Conservation (phyloP, 2,888 invertebrate genomes). For the Idaea biselata region DNA sequence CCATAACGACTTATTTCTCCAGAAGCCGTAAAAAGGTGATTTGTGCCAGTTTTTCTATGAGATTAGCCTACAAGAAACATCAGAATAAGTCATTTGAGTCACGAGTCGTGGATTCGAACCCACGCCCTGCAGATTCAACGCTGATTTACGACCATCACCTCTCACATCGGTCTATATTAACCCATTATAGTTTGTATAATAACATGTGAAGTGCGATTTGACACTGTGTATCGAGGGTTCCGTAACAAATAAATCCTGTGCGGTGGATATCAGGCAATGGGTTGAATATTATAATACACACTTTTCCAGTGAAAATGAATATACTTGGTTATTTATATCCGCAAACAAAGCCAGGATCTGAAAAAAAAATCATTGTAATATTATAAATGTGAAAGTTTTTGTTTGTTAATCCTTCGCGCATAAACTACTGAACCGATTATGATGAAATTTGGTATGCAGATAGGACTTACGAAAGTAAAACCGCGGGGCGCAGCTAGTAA, state of each 20-base stretch:
- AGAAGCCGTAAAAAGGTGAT: not conserved
- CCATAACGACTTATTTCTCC: not conserved
- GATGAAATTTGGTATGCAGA: no score
- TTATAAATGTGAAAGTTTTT: no score
- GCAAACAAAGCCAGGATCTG: no score
- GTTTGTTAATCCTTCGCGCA: no score
- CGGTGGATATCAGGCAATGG: not conserved
- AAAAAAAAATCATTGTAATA: no score
- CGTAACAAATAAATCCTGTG: not conserved
- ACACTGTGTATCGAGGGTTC: not conserved
- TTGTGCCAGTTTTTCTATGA: not conserved
- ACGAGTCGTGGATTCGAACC: not conserved
- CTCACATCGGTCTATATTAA: not conserved
- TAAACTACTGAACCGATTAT: no score
- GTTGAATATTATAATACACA: no score
- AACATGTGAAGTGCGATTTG: not conserved
- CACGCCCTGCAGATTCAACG: not conserved
- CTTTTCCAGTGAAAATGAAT: not conserved
- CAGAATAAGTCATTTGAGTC: not conserved
- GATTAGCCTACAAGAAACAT: not conserved
- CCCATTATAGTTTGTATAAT: not conserved
- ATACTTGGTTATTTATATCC: no score
- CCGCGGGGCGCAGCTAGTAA: no score
- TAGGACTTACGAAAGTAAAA: no score
- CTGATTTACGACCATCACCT: slow-evolving; percentile 1